Evolutionary conservation across 1,140 invertebrate genomes (phyloP).

Genomic region (Zaprionus taronus): DNA sequence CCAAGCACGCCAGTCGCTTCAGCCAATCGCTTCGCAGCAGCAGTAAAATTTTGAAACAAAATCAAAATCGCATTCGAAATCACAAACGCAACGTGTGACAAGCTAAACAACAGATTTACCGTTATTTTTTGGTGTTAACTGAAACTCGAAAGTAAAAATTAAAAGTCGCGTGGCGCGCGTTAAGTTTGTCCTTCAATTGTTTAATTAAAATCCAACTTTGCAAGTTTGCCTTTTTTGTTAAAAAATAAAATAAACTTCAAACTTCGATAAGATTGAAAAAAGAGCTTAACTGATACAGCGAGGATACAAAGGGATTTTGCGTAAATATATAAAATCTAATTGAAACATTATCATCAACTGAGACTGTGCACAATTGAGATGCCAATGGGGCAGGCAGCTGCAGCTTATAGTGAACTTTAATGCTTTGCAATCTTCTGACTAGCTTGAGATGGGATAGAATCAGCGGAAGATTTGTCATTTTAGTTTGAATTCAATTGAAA

Average conservation of each 20-base stretch:
- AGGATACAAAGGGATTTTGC: background rate
- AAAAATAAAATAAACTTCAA: too few relatives aligned
- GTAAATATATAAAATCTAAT: slow-evolving; percentile 14
- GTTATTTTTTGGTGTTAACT: slow-evolving; percentile 11
- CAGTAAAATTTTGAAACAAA: background rate
- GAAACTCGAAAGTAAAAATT: slow-evolving; percentile 5
- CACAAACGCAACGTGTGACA: slow-evolving; percentile 53
- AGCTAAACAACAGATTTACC: slow-evolving; percentile 8
- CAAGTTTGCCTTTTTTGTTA: too few relatives aligned
- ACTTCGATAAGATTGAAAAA: too few relatives aligned
- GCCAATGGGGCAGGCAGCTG: background rate
- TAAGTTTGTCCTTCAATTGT: slow-evolving; percentile 41
- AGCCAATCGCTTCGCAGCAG: slow-evolving; percentile 38
- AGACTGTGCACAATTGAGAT: slow-evolving; percentile 10
- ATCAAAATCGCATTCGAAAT: background rate
- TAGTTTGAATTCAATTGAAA: background rate
- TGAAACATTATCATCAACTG: background rate
- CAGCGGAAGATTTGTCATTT: background rate
- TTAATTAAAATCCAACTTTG: slow-evolving; percentile 18
- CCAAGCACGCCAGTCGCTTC: slow-evolving; percentile 76
- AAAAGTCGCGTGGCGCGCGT: slow-evolving; percentile 10
- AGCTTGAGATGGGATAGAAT: background rate
- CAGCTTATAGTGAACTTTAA: background rate
- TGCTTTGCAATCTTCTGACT: background rate
- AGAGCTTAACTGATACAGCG: background rate